phyloP scores from a whole-genome alignment of 1,140 invertebrate species.

The Monochamus saltuarius region DNA sequence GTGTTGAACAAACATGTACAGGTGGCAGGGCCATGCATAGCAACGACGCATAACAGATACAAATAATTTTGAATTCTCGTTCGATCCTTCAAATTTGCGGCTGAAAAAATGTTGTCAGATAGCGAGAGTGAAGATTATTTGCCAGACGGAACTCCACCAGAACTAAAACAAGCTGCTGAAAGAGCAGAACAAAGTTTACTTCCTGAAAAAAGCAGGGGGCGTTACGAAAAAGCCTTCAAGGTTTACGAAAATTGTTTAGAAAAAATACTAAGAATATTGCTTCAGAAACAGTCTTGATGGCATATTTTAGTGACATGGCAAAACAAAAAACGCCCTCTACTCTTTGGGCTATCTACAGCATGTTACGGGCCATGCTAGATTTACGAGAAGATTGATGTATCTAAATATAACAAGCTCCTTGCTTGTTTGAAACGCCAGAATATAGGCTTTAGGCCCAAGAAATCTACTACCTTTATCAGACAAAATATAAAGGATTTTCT shows the following conservation, averaged over 20 bases:
- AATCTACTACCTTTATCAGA: constrained; percentile 11
- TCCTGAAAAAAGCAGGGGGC: neutral
- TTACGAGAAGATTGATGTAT: constrained; percentile 9
- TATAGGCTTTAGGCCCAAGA: constrained; percentile 10
- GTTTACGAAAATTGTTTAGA: neutral
- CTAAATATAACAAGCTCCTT: constrained; percentile 9
- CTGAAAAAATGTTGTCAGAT: no score
- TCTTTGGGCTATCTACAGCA: constrained; percentile 16
- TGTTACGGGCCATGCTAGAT: constrained; percentile 11
- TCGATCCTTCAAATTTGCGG: no score
- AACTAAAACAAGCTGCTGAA: neutral
- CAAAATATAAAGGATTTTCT: constrained; percentile 5
- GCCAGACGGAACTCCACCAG: neutral
- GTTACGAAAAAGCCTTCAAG: no score
- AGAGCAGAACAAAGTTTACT: neutral
- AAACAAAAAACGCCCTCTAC: constrained; percentile 10
- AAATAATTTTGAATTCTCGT: no score
- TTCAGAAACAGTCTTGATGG: constrained; percentile 18
- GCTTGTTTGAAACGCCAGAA: constrained; percentile 12
- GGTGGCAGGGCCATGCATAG: no score
- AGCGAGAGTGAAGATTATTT: no score
- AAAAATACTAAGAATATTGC: neutral
- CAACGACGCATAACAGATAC: no score
- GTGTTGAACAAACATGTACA: no score
- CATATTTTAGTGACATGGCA: constrained; percentile 10